Percentiles rank a stretch among this genome's conserved stretches.
Evolutionary conservation across 53 echinoderm and acorn worm genomes (phyloP).

Genomic region (Echinometra lucunter): DNA sequence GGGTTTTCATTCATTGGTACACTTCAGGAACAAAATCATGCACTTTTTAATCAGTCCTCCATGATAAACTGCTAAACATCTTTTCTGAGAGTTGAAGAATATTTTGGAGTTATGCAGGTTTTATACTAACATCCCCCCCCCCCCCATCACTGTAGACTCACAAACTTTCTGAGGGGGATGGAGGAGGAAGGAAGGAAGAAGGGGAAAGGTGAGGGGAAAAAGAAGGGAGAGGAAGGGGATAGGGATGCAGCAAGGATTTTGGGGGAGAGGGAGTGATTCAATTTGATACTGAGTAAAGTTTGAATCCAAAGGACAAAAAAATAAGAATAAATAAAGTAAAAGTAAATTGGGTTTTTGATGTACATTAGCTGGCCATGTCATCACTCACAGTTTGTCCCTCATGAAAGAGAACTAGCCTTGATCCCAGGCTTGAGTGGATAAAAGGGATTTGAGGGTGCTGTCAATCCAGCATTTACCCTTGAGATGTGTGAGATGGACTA

Average conservation of each 20-base stretch:
- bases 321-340: neutral
- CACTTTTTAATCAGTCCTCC: too few species aligned
- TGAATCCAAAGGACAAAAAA: neutral
- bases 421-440: slow-evolving; percentile 22
- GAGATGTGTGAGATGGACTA: slow-evolving; percentile 43
- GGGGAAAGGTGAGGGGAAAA: too few species aligned
- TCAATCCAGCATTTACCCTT: slow-evolving; percentile 33
- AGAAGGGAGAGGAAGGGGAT: too few species aligned
- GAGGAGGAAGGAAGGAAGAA: too few species aligned
- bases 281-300: neutral
- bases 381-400: neutral
- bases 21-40: too few species aligned
- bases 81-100: too few species aligned
- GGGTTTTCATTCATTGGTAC: neutral
- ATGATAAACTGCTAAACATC: too few species aligned
- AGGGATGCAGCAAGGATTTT: too few species aligned
- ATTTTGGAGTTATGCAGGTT: too few species aligned
- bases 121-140: too few species aligned
- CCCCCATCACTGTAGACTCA: too few species aligned
- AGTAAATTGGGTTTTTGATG: neutral
- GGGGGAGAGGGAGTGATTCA: neutral
- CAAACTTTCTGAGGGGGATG: neutral
- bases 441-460: slow-evolving; percentile 26
- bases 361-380: neutral
- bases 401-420: slow-evolving; percentile 4